These are phyloP conservation scores for Aplochiton taeniatus DNA, from an alignment of 2,797 vertebrate genomes.

Conservation along the genomic window DNA sequence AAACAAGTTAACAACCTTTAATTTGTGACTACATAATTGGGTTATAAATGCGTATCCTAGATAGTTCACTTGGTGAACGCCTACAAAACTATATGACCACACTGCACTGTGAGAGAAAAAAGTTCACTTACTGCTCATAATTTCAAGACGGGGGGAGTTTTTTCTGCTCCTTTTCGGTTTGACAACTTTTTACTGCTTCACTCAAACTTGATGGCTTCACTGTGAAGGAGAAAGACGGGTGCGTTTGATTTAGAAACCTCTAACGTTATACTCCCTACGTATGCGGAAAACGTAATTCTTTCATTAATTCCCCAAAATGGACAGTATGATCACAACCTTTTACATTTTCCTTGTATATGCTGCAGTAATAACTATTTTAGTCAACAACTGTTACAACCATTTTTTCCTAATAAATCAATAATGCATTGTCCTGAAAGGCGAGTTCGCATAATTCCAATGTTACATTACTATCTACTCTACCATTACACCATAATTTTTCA, in stretches of 20 bases:
- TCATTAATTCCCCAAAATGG: neutral
- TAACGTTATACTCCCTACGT: too few species aligned
- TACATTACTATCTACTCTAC: too few species aligned
- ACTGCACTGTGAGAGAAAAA: constrained; percentile 49
- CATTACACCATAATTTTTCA: too few species aligned
- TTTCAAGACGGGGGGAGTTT: constrained; percentile 82
- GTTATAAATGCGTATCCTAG: neutral
- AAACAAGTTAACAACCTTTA: constrained; percentile 1
- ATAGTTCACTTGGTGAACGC: neutral
- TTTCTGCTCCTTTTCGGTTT: constrained; percentile 76
- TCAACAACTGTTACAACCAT: too few species aligned
- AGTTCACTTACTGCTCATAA: constrained; percentile 83
- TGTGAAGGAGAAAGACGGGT: constrained; percentile 53
- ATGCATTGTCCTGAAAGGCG: too few species aligned
- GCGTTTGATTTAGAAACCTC: constrained; percentile 11
- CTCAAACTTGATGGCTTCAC: constrained; percentile 74
- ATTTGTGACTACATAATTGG: neutral
- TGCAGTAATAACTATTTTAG: too few species aligned
- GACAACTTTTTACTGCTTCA: constrained; percentile 78
- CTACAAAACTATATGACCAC: constrained; percentile 25
- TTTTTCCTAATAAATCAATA: too few species aligned
- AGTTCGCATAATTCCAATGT: too few species aligned
- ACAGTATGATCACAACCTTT: neutral
- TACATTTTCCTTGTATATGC: too few species aligned
- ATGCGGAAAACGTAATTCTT: constrained; percentile 3